Evolutionary conservation across 2,888 invertebrate genomes (phyloP), one percentile per base, ranked within the genome.

Genomic region (Tridacna gigas): DNA sequence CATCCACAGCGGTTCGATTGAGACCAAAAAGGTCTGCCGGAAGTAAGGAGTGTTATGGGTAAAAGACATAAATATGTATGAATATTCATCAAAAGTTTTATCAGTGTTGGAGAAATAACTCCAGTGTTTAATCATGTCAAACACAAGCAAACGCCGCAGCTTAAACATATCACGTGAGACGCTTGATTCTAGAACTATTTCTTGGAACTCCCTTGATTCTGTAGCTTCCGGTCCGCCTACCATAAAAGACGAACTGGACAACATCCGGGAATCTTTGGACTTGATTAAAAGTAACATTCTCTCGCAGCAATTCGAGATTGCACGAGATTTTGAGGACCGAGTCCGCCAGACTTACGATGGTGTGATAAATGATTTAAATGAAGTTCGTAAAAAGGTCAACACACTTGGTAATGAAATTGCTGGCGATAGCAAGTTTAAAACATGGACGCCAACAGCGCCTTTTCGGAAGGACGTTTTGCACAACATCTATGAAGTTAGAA

Each of bases 241-340:
- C 18, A n/a, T 87, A n/a, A 74, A 79, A 26, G 60, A 67, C n/a
- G 83, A 84, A 51, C 37, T 84, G 11, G 80, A 83, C n/a, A 67
- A 67, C 20, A 87, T 87, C 51, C 61, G 74, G 20, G 45, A 63
- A 0, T 84, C 87, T 13, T 47, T 87, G 26, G 87, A 87, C 28
- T 61, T 37, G 12, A 61, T 87, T 18, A 76, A 71, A 26, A 77
- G 67, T 25, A 77, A 74, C 26, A 73, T 87, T 3, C 47, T 79
- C 26, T 73, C 77, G n/a, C 83, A 87, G 48, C 87, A 87, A 56
- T 67, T 71, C 37, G 51, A 77, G 45, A 66, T 85, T 26, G 73
- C 87, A 25, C 83, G 83, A 66, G 87, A 87, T 9, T 79, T 87
- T 45, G 84, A 87, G 66, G 77, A 79, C 18, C 79, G 81, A 47